Percentiles rank a stretch among this genome's conserved stretches.
Evolutionary conservation across 2,797 vertebrate species (phyloP).

Genomic region (Dallia pectoralis): DNA sequence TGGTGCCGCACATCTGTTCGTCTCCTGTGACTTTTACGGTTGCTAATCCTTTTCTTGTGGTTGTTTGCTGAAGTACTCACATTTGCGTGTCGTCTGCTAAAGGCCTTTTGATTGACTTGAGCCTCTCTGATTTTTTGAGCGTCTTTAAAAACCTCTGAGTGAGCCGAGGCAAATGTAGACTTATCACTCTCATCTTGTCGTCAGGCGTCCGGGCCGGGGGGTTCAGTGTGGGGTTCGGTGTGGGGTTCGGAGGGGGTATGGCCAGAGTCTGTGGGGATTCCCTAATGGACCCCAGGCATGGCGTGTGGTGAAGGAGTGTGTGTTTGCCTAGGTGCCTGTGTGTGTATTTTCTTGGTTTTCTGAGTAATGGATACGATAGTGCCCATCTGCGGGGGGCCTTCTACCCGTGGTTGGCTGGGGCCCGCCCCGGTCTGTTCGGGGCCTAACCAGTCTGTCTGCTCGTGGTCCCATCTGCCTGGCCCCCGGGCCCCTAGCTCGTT

Average conservation of each 20-base stretch:
- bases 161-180: slow-evolving; percentile 52
- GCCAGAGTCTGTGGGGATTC: slow-evolving; percentile 50
- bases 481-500: slow-evolving; percentile 42
- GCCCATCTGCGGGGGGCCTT: slow-evolving; percentile 36
- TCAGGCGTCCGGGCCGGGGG: slow-evolving; percentile 16
- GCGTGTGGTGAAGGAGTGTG: slow-evolving; percentile 32
- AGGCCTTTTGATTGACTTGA: not conserved
- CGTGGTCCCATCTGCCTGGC: slow-evolving; percentile 54
- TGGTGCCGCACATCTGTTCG: not conserved
- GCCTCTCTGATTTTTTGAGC: not conserved
- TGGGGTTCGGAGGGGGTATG: slow-evolving; percentile 6
- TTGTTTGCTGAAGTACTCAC: not conserved
- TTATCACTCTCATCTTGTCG: slow-evolving; percentile 25
- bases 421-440: slow-evolving; percentile 44
- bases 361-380: slow-evolving; percentile 54
- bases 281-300: slow-evolving; percentile 46
- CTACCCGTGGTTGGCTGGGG: slow-evolving; percentile 37
- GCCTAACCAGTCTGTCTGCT: slow-evolving; percentile 57
- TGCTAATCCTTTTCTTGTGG: not conserved
- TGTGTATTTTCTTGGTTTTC: slow-evolving; percentile 16
- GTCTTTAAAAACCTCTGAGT: slow-evolving; percentile 23
- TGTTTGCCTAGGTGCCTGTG: slow-evolving; percentile 12
- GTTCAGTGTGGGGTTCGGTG: slow-evolving; percentile 14
- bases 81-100: not conserved
- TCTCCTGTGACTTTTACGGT: not conserved